phyloP scores from a whole-genome alignment of 2,888 invertebrate genomes.

The Endotricha flammealis region DNA sequence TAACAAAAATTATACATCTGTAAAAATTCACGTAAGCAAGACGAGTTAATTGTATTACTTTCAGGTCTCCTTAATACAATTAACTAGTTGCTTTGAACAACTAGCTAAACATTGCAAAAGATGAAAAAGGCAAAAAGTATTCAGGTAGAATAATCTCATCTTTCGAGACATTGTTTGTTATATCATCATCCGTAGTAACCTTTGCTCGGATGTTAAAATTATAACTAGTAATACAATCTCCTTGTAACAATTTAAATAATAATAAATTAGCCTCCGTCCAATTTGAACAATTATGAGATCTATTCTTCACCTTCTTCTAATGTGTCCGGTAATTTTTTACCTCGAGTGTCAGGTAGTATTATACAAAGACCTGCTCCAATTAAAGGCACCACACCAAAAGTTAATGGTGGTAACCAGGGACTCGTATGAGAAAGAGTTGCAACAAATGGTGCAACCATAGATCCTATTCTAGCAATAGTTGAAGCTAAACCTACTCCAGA shows the following conservation, averaged over 20 bases:
- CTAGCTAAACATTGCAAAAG: no score
- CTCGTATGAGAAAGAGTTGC: conserved; percentile 79
- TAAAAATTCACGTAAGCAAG: no score
- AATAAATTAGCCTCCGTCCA: conserved; percentile 17
- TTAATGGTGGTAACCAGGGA: conserved; percentile 82
- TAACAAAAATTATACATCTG: no score
- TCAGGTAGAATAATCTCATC: no score
- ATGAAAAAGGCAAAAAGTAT: no score
- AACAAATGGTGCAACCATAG: conserved; percentile 90
- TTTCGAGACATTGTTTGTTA: no score
- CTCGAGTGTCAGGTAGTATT: conserved; percentile 87
- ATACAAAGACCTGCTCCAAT: conserved; percentile 82
- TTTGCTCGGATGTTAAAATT: no score
- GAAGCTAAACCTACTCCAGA: conserved; percentile 92
- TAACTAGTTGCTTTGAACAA: no score
- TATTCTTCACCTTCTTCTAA: conserved; percentile 86
- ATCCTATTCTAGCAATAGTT: conserved; percentile 90
- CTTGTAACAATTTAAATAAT: conserved; percentile 2
- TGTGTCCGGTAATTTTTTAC: conserved; percentile 86
- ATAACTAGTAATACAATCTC: no score
- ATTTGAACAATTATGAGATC: conserved; percentile 10
- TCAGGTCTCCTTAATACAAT: no score
- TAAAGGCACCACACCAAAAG: conserved; percentile 84
- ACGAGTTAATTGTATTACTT: no score
- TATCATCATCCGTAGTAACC: no score